Base-by-base conservation (phyloP, 1,140 invertebrate genomes). In the Halictus rubicundus region DNA sequence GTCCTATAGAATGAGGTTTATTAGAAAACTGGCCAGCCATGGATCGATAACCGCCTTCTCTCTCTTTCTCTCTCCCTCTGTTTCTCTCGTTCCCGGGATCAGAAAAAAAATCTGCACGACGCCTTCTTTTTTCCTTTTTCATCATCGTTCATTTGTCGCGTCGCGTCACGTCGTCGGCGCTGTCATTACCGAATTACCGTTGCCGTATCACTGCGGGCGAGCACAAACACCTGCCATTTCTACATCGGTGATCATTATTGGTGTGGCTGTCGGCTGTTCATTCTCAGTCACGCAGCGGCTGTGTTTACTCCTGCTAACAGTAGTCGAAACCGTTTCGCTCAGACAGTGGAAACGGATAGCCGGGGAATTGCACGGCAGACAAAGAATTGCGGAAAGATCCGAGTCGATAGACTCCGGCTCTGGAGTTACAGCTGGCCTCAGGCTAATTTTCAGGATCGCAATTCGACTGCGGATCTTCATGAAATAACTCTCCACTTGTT, bases 271-370 rank as follows among this genome's bases (percentile, higher is more conserved):
- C 42, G 19, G 39, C 14, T 54, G 54, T 39, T 76, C 32, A 10
- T 54, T 54, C 16, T 32, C 25, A 68, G 72, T 75, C 57, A 79
- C 72, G 72, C 57, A 80, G 72, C 39, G 70, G 32, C 63, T 32
- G 54, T 80, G 72, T 80, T 79, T 76, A 73, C 65, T 46, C 1
- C 65, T 68, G 12, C 2, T 23, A 19, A n/a, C 65, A 69, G 65
- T 80, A 68, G 64, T 68, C 52, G 10, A 42, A 80, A 7, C 54
- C 23, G 16, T 16, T 80, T 80, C 23, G 19, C 46, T 68, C 72
- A 68, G 71, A 54, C 70, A 61, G 54, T 49, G 61, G 23, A 52
- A 54, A 75, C 16, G 54, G 46, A 63, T 57, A 63, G 64, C n/a
- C 1, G 16, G 66, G 42, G 14, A 39, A 61, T 70, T 46, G 10